phyloP scores from a whole-genome alignment of 2,888 invertebrate species.

The Caenorhabditis drosophilae region DNA sequence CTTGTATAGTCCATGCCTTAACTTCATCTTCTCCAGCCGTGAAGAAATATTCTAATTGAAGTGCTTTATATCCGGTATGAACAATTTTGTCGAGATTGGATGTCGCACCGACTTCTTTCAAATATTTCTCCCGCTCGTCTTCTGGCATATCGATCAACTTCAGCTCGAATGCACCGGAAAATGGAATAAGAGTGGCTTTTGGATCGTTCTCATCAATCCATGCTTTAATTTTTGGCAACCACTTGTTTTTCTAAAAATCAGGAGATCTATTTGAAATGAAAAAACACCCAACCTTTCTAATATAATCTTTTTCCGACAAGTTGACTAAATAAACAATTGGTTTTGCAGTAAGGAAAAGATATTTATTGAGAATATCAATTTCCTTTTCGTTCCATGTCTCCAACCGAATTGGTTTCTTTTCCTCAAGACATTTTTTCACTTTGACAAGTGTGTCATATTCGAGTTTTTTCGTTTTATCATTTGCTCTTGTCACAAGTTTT shows the following conservation, averaged over 20 bases:
- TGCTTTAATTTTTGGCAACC: conserved; percentile 91
- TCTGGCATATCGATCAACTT: conserved; percentile 83
- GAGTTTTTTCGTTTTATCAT: conserved; percentile 88
- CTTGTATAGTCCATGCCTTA: conserved; percentile 98
- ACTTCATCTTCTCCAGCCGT: conserved; percentile 94
- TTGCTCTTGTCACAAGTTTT: conserved; percentile 79
- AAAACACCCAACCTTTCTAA: conserved; percentile 77
- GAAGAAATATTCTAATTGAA: conserved; percentile 97
- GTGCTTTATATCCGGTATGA: conserved; percentile 91
- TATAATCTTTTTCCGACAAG: conserved; percentile 95
- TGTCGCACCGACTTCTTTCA: conserved; percentile 76
- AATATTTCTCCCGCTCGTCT: conserved; percentile 79
- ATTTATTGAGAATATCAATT: conserved; percentile 82
- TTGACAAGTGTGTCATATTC: conserved; percentile 83
- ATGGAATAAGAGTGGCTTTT: conserved; percentile 86
- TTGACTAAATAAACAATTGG: conserved; percentile 96
- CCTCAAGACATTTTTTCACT: conserved; percentile 82
- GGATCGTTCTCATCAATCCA: conserved; percentile 98
- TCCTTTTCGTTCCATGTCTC: conserved; percentile 71
- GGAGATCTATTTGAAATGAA: background rate
- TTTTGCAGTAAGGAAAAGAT: conserved; percentile 94
- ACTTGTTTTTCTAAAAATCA: conserved; percentile 64
- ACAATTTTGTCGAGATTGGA: conserved; percentile 77
- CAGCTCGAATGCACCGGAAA: conserved; percentile 89
- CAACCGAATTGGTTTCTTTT: conserved; percentile 90